These are phyloP conservation scores for Microcebus jonahi DNA, from an alignment of 2,113 vertebrate species.

Conservation along the genomic window DNA sequence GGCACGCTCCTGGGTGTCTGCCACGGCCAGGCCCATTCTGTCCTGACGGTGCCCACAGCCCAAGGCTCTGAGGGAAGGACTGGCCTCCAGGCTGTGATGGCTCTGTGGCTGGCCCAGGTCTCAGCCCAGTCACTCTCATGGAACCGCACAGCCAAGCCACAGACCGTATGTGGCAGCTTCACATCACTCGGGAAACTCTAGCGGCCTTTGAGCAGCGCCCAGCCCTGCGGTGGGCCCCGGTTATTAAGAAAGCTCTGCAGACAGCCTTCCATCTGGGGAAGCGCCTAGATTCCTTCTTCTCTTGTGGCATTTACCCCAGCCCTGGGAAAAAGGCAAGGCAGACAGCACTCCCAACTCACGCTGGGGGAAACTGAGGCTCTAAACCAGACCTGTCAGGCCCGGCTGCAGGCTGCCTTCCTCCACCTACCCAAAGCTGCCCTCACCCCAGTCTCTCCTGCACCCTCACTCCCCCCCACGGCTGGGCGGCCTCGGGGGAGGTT, in stretches of 20 bases:
- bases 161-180: background rate
- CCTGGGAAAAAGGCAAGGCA: background rate
- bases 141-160: background rate
- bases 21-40: rapidly evolving
- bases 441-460: background rate
- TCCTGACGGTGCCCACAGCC: background rate
- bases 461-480: background rate
- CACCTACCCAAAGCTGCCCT: background rate
- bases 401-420: background rate
- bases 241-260: background rate
- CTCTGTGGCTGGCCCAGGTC: background rate
- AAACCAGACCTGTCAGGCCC: background rate
- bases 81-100: rapidly evolving
- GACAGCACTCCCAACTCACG: background rate
- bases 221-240: background rate
- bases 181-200: too few relatives aligned
- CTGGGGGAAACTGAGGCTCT: background rate
- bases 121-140: background rate
- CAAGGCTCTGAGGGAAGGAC: background rate
- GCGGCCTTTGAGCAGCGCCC: background rate
- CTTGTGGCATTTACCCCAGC: background rate
- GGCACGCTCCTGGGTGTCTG: background rate
- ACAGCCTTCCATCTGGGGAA: background rate
- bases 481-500: background rate
- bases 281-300: background rate